Percentiles rank a stretch among this genome's conserved stretches.
Evolutionary conservation across 2,888 invertebrate genomes (phyloP).

Genomic region (Pachycephus smyrnensis): DNA sequence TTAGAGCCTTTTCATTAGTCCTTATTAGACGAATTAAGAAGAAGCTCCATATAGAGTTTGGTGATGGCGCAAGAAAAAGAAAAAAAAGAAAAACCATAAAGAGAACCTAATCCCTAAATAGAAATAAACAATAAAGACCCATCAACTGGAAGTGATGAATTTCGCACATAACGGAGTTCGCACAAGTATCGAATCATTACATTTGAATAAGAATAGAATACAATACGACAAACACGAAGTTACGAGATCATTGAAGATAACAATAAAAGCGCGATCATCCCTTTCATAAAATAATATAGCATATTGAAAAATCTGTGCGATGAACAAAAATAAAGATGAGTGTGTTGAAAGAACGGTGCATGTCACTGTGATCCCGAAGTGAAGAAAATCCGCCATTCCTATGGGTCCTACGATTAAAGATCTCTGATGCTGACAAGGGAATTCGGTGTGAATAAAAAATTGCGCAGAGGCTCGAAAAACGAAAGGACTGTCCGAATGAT

Average conservation of each 20-base stretch:
- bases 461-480: background rate
- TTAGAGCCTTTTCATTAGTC: background rate
- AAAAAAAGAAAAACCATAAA: background rate
- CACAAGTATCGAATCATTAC: background rate
- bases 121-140: background rate
- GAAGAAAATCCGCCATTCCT: background rate
- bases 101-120: background rate
- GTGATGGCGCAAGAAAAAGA: background rate
- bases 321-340: background rate
- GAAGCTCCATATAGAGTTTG: background rate
- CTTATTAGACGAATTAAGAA: background rate
- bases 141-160: background rate
- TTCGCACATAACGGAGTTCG: background rate
- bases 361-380: background rate
- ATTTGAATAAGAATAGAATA: background rate
- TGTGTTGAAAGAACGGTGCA: background rate
- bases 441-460: background rate
- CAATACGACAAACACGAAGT: background rate
- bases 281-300: background rate
- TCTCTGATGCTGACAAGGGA: background rate
- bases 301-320: background rate
- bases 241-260: background rate
- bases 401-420: background rate
- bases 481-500: background rate
- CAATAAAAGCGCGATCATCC: background rate